Percentiles rank a stretch among this genome's conserved stretches.
These are phyloP conservation scores for Marmota flaviventris DNA, from an alignment of 2,113 vertebrate species.

Conservation along the genomic window DNA sequence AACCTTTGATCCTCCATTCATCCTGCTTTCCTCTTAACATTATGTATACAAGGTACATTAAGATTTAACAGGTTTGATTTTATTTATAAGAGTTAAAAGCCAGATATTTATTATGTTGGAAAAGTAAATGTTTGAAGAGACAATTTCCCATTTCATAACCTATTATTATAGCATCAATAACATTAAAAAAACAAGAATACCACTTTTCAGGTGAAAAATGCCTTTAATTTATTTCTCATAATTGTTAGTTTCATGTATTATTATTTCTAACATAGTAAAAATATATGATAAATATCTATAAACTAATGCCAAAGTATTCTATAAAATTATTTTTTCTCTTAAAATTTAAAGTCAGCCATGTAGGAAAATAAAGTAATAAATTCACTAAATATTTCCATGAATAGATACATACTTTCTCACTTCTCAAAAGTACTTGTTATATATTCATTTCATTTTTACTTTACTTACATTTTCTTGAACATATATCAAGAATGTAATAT, in stretches of 20 bases:
- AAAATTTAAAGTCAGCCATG: background rate
- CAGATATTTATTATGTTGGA: background rate
- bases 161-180: background rate
- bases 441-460: background rate
- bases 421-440: background rate
- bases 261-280: background rate
- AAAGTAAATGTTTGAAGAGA: background rate
- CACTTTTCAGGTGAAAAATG: background rate
- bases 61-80: background rate
- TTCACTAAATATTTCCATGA: background rate
- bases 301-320: background rate
- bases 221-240: background rate
- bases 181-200: background rate
- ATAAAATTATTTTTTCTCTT: constrained; percentile 14
- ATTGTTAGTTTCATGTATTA: background rate
- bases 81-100: background rate
- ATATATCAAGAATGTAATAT: background rate
- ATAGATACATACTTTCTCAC: background rate
- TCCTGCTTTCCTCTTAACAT: fast-evolving
- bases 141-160: background rate
- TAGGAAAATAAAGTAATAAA: background rate
- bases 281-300: background rate
- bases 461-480: background rate
- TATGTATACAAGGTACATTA: background rate
- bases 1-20: no score